Percentiles rank a stretch among this genome's conserved stretches.
Conservation (phyloP, 2,888 invertebrate genomes). For the Clivina fossor region DNA sequence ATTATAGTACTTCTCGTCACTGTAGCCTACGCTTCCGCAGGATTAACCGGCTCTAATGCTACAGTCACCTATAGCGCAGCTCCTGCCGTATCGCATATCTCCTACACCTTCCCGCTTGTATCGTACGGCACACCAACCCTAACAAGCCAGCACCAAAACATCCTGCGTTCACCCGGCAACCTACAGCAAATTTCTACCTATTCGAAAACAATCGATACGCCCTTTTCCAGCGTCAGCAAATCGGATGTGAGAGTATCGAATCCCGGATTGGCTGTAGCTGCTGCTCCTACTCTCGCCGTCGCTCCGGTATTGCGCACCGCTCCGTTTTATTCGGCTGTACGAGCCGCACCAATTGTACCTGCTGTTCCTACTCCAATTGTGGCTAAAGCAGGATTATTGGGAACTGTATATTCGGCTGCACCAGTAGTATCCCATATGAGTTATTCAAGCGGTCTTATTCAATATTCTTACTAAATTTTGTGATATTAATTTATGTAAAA, state of each 20-base stretch:
- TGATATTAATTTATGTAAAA: no score
- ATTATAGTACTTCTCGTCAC: conserved; percentile 49
- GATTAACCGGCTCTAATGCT: conserved; percentile 50
- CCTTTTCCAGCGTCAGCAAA: conserved; percentile 71
- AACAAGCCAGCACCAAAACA: conserved; percentile 63
- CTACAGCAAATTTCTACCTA: conserved; percentile 70
- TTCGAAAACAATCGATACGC: conserved; percentile 70
- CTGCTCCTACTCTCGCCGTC: conserved; percentile 46
- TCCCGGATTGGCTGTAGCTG: conserved; percentile 54
- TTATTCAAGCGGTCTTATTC: conserved; percentile 59
- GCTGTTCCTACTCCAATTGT: conserved; percentile 46
- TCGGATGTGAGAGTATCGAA: conserved; percentile 71
- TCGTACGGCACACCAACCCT: conserved; percentile 52
- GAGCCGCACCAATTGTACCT: conserved; percentile 10
- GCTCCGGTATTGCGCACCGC: conserved; percentile 8
- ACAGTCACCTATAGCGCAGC: conserved; percentile 44
- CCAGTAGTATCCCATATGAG: conserved; percentile 63
- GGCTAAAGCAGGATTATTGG: conserved; percentile 54
- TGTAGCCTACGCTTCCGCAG: conserved; percentile 53
- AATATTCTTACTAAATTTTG: no score
- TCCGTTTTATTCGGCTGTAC: conserved; percentile 29
- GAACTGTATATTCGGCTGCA: conserved; percentile 63
- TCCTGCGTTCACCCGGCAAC: conserved; percentile 65
- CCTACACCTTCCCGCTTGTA: conserved; percentile 43
- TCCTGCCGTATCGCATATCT: conserved; percentile 39